Conservation (phyloP, 1,140 invertebrate genomes). For the Triops longicaudatus region DNA sequence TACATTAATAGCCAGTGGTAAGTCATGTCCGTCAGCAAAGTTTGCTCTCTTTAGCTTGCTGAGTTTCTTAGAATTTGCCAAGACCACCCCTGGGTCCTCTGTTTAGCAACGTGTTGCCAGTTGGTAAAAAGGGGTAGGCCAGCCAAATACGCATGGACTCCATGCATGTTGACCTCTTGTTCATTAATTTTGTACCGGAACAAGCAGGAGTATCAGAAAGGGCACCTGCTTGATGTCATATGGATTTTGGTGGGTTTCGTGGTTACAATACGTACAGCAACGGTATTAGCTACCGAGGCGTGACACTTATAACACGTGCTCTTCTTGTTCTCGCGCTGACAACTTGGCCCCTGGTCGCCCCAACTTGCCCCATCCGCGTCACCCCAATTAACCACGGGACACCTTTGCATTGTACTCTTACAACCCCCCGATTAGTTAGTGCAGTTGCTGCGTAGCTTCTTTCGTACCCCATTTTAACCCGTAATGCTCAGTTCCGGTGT, state of each 20-base stretch:
- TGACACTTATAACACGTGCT: conserved; percentile 11
- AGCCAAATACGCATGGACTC: background rate
- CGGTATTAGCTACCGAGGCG: background rate
- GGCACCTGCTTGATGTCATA: background rate
- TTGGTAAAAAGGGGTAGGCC: background rate
- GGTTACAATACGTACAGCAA: background rate
- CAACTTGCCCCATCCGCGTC: background rate
- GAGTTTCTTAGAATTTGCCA: too few species aligned
- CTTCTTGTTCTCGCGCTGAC: conserved; percentile 4
- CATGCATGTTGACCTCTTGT: background rate
- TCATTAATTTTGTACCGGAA: background rate
- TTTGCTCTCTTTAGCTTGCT: too few species aligned
- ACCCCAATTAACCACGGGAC: background rate
- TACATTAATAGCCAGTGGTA: too few species aligned
- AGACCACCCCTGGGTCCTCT: background rate
- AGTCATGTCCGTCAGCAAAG: too few species aligned
- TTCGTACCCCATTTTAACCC: background rate
- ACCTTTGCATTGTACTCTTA: background rate
- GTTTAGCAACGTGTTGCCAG: background rate
- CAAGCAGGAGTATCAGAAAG: background rate
- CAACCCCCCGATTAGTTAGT: background rate
- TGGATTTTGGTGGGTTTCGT: background rate
- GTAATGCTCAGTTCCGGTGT: background rate
- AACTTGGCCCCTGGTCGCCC: background rate
- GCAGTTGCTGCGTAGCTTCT: background rate